Evolutionary conservation across 2,113 vertebrate species (phyloP).

Genomic region (human (Homo sapiens)): GRCh38 chr15:27394501-27395000

Average conservation of each 20-base stretch:
- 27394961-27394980: background rate
- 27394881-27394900: background rate
- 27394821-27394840: background rate
- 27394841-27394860: background rate
- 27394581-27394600: background rate
- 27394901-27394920: background rate
- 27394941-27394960: background rate
- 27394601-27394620: background rate
- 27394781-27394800: background rate
- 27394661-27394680: background rate
- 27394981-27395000: background rate
- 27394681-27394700: background rate
- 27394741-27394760: background rate
- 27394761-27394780: background rate
- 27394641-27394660: background rate
- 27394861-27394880: background rate
- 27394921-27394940: background rate
- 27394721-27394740: no score
- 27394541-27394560: background rate
- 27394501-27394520: background rate
- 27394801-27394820: background rate
- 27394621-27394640: background rate
- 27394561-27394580: background rate
- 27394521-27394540: background rate
- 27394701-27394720: background rate